phyloP scores from a whole-genome alignment of 2,888 invertebrate species.

The Synergus itoensis region DNA sequence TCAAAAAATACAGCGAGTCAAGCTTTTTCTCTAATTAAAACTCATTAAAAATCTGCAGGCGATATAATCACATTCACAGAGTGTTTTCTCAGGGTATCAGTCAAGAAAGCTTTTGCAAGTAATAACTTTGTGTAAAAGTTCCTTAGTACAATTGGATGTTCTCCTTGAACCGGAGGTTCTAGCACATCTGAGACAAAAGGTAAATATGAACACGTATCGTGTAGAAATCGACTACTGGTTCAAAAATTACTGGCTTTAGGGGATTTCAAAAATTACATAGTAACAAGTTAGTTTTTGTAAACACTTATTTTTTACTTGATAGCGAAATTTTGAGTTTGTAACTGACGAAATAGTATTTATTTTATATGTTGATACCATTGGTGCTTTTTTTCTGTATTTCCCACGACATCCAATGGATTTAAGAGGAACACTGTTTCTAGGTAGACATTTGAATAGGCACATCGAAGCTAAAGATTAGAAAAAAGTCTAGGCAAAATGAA shows the following conservation, averaged over 20 bases:
- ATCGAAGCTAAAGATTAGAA: constrained; percentile 40
- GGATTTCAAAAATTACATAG: constrained; percentile 8
- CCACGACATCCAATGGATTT: constrained; percentile 26
- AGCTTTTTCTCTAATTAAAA: background rate
- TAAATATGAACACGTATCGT: constrained; percentile 24
- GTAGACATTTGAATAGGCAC: constrained; percentile 38
- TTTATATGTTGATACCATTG: constrained; percentile 28
- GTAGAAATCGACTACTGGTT: constrained; percentile 21
- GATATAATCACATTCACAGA: constrained; percentile 27
- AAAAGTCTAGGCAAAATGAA: constrained; percentile 28
- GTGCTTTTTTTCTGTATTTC: constrained; percentile 3
- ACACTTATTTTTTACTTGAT: constrained; percentile 11
- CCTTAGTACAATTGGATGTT: constrained; percentile 34
- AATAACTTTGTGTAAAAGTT: constrained; percentile 38
- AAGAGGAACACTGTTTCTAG: constrained; percentile 38
- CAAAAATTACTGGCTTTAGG: constrained; percentile 9
- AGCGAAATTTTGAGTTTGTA: constrained; percentile 9
- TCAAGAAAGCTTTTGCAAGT: constrained; percentile 38
- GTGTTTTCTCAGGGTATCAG: constrained; percentile 20
- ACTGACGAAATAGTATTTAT: constrained; percentile 17
- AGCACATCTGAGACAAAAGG: constrained; percentile 10
- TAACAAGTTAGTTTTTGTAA: constrained; percentile 18
- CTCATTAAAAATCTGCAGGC: constrained; percentile 14
- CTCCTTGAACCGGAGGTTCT: constrained; percentile 19
- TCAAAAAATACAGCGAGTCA: background rate